Conservation (phyloP, 1,140 invertebrate genomes). For the Anadara kagoshimensis region DNA sequence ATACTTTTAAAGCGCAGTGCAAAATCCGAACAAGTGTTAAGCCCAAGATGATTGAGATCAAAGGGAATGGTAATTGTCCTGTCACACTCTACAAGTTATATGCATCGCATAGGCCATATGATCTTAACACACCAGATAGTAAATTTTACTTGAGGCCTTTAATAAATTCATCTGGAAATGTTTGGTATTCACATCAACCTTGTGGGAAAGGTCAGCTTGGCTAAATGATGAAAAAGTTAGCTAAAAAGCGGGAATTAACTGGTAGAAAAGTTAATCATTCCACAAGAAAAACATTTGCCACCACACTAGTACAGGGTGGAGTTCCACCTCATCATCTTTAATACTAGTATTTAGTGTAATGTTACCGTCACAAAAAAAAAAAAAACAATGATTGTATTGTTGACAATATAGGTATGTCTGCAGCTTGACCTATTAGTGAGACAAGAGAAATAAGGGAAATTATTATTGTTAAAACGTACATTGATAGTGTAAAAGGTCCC, state of each 20-base stretch:
- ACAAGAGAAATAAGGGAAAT: too few relatives aligned
- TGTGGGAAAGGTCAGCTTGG: slow-evolving; percentile 24
- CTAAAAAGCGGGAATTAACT: slow-evolving; percentile 15
- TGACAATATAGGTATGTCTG: too few relatives aligned
- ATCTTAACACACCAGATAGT: background rate
- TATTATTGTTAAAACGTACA: too few relatives aligned
- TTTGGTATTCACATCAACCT: slow-evolving; percentile 27
- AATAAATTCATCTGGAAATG: background rate
- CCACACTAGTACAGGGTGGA: slow-evolving; percentile 14
- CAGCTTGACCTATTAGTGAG: too few relatives aligned
- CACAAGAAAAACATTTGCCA: slow-evolving; percentile 35
- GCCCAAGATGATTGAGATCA: background rate
- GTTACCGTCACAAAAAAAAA: too few relatives aligned
- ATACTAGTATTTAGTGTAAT: too few relatives aligned
- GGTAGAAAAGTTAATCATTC: slow-evolving; percentile 34
- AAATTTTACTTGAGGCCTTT: slow-evolving; percentile 27
- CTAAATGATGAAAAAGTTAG: slow-evolving; percentile 18
- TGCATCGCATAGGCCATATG: background rate
- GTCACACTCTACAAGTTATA: background rate
- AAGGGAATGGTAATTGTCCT: background rate
- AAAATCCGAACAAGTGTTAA: background rate
- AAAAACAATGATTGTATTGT: too few relatives aligned
- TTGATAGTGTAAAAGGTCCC: too few relatives aligned
- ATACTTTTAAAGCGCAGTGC: background rate
- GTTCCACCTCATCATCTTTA: background rate